Evolutionary conservation across 1,140 invertebrate genomes (phyloP).

Genomic region (Planococcus citri): DNA sequence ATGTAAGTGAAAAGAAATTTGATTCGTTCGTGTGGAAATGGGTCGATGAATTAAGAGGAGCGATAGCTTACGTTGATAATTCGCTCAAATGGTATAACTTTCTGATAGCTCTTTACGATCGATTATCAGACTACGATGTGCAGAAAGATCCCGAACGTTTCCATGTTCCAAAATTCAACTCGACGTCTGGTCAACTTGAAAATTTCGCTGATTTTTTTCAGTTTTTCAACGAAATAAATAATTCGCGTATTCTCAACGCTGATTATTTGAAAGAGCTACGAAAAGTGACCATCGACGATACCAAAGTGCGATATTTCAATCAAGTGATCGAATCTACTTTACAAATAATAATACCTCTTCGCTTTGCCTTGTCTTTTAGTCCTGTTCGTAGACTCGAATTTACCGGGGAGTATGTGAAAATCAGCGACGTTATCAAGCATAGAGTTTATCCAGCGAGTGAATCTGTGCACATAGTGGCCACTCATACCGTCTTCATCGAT

Average conservation of each 20-base stretch:
- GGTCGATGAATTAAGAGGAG: neutral
- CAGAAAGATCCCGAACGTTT: neutral
- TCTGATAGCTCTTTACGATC: neutral
- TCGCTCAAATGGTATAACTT: conserved; percentile 10
- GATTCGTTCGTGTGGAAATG: neutral
- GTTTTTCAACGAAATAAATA: neutral
- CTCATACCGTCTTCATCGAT: conserved; percentile 14
- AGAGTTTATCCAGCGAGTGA: neutral
- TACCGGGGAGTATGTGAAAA: neutral
- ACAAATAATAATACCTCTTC: neutral
- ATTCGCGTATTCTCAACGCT: neutral
- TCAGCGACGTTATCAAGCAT: neutral
- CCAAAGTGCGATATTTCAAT: neutral
- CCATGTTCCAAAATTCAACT: neutral
- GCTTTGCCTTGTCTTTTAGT: neutral
- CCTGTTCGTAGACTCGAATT: neutral
- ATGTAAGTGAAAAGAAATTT: neutral
- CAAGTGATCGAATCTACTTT: neutral
- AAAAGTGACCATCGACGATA: neutral
- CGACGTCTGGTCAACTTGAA: too few relatives aligned
- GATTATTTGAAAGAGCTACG: neutral
- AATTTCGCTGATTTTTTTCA: neutral
- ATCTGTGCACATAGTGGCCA: conserved; percentile 11
- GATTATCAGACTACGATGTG: neutral
- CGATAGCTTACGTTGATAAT: neutral